phyloP scores from a whole-genome alignment of 1,140 invertebrate species.

The Conus ventricosus region DNA sequence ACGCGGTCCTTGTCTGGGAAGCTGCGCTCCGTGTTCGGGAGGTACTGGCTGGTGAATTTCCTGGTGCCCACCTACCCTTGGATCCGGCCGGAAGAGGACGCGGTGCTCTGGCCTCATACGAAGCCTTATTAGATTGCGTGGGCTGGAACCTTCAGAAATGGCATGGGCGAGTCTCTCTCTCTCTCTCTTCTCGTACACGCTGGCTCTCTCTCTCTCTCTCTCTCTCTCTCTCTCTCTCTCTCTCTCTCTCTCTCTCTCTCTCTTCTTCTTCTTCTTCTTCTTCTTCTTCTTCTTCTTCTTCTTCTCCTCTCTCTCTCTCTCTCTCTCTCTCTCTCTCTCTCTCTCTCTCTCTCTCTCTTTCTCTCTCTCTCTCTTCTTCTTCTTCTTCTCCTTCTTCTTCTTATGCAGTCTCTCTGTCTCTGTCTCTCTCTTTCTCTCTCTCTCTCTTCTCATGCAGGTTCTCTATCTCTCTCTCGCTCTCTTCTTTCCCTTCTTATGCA shows the following conservation, averaged over 20 bases:
- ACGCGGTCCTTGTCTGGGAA: conserved; percentile 33
- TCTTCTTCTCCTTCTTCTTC: not conserved
- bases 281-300: conserved; percentile 1
- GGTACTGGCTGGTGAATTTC: conserved; percentile 52
- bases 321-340: not conserved
- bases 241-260: not conserved
- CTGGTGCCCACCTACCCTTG: conserved; percentile 46
- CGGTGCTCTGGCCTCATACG: conserved; percentile 48
- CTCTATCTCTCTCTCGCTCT: conserved; percentile 14
- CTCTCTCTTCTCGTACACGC: too few species aligned
- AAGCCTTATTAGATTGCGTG: conserved; percentile 14
- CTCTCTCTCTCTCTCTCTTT: not conserved
- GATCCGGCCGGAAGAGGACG: conserved; percentile 46
- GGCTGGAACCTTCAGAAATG: not conserved
- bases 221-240: too few species aligned
- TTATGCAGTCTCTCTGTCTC: not conserved
- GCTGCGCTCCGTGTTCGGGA: conserved; percentile 48
- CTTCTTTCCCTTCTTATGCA: not conserved
- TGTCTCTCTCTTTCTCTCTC: conserved; percentile 1
- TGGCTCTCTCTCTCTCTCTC: too few species aligned
- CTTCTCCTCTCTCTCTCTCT: not conserved
- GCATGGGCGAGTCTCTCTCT: too few species aligned
- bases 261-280: not conserved
- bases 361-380: not conserved
- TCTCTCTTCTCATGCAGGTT: not conserved